Percentiles rank a stretch among this genome's conserved stretches.
phyloP scores from a whole-genome alignment of 1,140 invertebrate genomes.

The Liolophura sinensis region DNA sequence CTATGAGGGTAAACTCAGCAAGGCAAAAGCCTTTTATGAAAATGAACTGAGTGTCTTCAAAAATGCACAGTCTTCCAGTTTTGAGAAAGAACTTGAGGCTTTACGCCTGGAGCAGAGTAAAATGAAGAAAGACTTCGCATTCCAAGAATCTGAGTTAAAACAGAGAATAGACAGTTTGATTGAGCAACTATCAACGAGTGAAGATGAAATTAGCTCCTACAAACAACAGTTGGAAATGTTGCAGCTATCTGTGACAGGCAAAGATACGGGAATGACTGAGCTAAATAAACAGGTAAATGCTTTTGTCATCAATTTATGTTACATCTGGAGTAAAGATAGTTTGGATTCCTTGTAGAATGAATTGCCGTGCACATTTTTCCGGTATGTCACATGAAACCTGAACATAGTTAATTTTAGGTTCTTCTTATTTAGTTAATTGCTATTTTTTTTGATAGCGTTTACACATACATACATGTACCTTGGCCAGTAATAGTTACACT shows the following conservation, averaged over 20 bases:
- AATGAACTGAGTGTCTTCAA: conserved; percentile 52
- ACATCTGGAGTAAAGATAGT: too few species aligned
- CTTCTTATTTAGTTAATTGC: too few species aligned
- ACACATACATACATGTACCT: too few species aligned
- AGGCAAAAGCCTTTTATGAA: conserved; percentile 55
- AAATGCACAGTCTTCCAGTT: conserved; percentile 29
- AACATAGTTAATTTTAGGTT: too few species aligned
- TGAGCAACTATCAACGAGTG: conserved; percentile 41
- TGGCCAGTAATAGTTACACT: too few species aligned
- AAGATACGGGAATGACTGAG: conserved; percentile 30
- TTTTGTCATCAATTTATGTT: background rate
- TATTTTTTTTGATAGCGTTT: too few species aligned
- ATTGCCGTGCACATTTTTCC: too few species aligned
- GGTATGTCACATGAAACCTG: too few species aligned
- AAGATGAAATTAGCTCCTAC: conserved; percentile 44
- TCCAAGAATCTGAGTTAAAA: conserved; percentile 42
- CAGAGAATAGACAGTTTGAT: conserved; percentile 48
- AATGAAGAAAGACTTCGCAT: conserved; percentile 44
- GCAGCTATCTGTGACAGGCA: conserved; percentile 25
- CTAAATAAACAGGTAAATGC: conserved; percentile 35
- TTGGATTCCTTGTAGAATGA: too few species aligned
- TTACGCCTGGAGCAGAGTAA: conserved; percentile 44
- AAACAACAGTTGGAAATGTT: conserved; percentile 36
- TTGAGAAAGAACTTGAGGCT: conserved; percentile 27
- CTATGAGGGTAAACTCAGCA: conserved; percentile 48